Percentiles rank a stretch among this genome's conserved stretches.
Evolutionary conservation across 2,888 invertebrate species (phyloP).

Genomic region (Slavum lentiscoides): DNA sequence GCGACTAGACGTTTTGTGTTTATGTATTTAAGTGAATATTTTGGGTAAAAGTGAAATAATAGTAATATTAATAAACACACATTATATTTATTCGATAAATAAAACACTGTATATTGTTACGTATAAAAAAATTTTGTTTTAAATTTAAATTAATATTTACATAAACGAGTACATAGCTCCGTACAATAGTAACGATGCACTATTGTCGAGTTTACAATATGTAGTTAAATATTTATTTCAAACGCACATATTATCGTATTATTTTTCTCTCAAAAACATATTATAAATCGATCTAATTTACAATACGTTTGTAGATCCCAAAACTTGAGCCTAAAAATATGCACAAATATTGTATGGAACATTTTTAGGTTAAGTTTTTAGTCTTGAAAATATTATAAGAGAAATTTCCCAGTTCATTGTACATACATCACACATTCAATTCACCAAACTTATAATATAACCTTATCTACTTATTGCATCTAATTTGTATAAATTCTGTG

Average conservation of each 20-base stretch:
- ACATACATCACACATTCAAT: slow-evolving; percentile 35
- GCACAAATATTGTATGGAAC: slow-evolving; percentile 12
- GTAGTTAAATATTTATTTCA: slow-evolving; percentile 32
- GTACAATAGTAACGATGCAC: slow-evolving; percentile 16
- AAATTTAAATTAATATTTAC: slow-evolving; percentile 49
- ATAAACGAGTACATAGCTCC: slow-evolving; percentile 13
- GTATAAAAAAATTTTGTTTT: slow-evolving; percentile 30
- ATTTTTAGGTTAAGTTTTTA: slow-evolving; percentile 48
- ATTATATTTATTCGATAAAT: slow-evolving; percentile 49
- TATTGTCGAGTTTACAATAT: slow-evolving; percentile 17
- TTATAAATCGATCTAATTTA: slow-evolving; percentile 46
- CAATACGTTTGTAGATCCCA: slow-evolving; percentile 48
- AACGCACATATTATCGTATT: slow-evolving; percentile 21
- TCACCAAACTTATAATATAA: slow-evolving; percentile 45
- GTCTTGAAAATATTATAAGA: slow-evolving; percentile 47
- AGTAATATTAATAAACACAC: slow-evolving; percentile 17
- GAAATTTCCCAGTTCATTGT: slow-evolving; percentile 46
- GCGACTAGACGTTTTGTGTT: not conserved
- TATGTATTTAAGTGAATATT: slow-evolving; percentile 19
- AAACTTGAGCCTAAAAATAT: slow-evolving; percentile 41
- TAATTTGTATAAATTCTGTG: slow-evolving; percentile 42
- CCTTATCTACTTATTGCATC: not conserved
- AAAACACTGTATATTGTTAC: slow-evolving; percentile 46
- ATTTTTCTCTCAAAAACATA: slow-evolving; percentile 50
- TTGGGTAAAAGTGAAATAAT: slow-evolving; percentile 35